Evolutionary conservation across 2,797 vertebrate genomes (phyloP).

Genomic region (Leptoclinus maculatus): DNA sequence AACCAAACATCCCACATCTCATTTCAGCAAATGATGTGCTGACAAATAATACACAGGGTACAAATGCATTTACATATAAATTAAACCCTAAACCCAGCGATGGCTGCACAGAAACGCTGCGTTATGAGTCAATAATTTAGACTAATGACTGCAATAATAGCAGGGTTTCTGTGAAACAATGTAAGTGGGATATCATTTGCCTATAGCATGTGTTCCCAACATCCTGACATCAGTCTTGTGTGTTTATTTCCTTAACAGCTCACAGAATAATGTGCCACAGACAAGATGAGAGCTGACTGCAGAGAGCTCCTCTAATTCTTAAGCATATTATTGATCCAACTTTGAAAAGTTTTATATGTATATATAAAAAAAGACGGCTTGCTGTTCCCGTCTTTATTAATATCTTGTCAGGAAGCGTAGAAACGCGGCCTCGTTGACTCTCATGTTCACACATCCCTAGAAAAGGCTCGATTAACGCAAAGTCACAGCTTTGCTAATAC

Average conservation of each 20-base stretch:
- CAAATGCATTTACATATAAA: constrained; percentile 82
- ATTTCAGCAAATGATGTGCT: constrained; percentile 72
- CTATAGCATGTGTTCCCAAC: constrained; percentile 37
- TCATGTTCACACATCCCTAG: constrained; percentile 26
- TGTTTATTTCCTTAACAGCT: constrained; percentile 37
- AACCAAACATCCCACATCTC: constrained; percentile 67
- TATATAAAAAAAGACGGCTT: not conserved
- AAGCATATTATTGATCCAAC: constrained; percentile 47
- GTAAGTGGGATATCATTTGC: constrained; percentile 65
- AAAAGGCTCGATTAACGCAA: constrained; percentile 24
- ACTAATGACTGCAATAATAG: constrained; percentile 77
- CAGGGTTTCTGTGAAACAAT: constrained; percentile 66
- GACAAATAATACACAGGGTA: constrained; percentile 74
- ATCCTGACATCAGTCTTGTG: constrained; percentile 46
- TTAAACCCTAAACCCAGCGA: constrained; percentile 69
- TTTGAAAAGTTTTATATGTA: constrained; percentile 30
- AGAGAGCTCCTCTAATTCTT: constrained; percentile 34
- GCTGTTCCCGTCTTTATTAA: constrained; percentile 43
- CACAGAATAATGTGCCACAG: constrained; percentile 19
- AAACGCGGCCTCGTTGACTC: constrained; percentile 15
- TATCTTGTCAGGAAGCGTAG: constrained; percentile 3
- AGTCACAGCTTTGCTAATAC: not conserved
- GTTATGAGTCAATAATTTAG: constrained; percentile 76
- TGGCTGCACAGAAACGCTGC: constrained; percentile 49
- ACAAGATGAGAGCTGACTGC: constrained; percentile 28